Conservation (phyloP, 2,113 vertebrate genomes). For the Aleadryas rufinucha region DNA sequence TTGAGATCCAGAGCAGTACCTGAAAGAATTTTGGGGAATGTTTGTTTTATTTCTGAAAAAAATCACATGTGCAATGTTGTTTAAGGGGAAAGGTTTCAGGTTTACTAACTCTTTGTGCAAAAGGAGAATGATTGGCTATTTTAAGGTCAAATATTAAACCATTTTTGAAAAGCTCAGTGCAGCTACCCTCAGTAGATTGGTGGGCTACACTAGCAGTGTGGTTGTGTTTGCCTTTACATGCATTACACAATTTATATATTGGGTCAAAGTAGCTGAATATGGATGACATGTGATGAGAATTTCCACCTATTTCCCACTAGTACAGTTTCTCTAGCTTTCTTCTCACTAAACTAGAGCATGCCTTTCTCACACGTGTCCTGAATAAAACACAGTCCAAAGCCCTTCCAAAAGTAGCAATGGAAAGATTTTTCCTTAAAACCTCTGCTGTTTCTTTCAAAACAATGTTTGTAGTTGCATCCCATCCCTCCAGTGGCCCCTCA, state of each 20-base stretch:
- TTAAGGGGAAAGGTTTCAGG: not conserved
- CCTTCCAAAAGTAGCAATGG: not conserved
- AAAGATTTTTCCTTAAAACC: not conserved
- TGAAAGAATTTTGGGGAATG: not conserved
- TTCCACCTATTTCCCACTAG: not conserved
- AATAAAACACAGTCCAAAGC: not conserved
- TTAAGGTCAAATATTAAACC: not conserved
- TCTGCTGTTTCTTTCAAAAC: not conserved
- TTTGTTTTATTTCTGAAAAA: not conserved
- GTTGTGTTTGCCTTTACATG: not conserved
- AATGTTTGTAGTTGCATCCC: not conserved
- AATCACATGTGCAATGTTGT: not conserved
- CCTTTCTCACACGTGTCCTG: not conserved
- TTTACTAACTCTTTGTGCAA: not conserved
- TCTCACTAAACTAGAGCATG: not conserved
- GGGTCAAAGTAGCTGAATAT: not conserved
- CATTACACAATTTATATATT: not conserved
- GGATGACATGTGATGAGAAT: not conserved
- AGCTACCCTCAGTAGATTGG: not conserved
- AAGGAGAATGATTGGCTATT: not conserved
- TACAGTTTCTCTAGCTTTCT: not conserved
- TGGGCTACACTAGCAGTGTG: not conserved
- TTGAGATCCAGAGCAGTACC: not conserved
- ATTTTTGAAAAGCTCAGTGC: not conserved
- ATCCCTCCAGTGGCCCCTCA: not conserved